Base-by-base conservation (phyloP, 2,113 vertebrate genomes). In the Xiphophorus hellerii region DNA sequence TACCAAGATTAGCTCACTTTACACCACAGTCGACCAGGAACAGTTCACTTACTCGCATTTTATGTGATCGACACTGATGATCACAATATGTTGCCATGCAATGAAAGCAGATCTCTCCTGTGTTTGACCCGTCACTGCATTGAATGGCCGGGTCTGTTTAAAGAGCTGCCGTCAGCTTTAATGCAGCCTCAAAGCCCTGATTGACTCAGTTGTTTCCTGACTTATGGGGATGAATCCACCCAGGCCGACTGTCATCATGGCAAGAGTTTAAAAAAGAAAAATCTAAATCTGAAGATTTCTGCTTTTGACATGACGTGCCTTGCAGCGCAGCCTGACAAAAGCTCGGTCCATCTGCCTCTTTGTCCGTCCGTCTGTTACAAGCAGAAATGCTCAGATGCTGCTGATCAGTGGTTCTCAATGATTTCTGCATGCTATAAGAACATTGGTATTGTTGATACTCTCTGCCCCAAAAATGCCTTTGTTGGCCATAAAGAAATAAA, bases 321-420 rank as follows among this genome's bases (percentile, higher is more conserved):
- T 77, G 27, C 44, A 39, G 27, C 25, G 10, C 30, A 51, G n/a
- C 29, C 27, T 62, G 60, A 73, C 60, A 10, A 73, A 42, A 30
- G 69, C 44, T 11, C 35, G 2, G 62, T 69, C 75, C 73, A 84
- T 73, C 73, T 84, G 71, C 31, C 22, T 48, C 39, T 72, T 44
- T 61, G 51, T 42, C 66, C 51, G 35, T 65, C 75, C 35, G 48
- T 69, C 64, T 73, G 58, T 54, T 25, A 27, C 35, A 39, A 39
- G 54, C 44, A 66, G 37, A 66, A 69, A 25, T 65, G n/a, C 29
- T 65, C 68, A 25, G 28, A 69, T 31, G 27, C 30, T 48, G 15
- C 25, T 62, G 44, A 80, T 78, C 3, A 28, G 39, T 72, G 64
- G 44, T 66, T 44, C 51, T 6, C 22, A 51, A 74, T 17, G 33